Base-by-base conservation (phyloP, 2,888 invertebrate genomes). In the Leucophora obtusa region DNA sequence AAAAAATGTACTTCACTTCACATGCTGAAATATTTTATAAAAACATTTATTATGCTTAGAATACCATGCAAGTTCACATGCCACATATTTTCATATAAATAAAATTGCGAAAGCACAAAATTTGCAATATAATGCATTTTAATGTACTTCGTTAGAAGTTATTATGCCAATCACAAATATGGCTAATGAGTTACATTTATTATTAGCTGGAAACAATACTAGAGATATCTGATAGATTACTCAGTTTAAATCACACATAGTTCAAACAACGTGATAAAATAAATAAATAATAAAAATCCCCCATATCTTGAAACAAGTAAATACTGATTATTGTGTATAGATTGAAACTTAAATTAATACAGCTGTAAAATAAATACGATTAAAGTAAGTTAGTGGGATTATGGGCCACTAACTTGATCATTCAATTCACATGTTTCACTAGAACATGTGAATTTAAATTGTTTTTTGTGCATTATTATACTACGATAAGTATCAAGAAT, bases 51-150 rank as follows among this genome's bases (percentile, higher is more conserved):
- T 35, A 35, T 38, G 11, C 6, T 28, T 11, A 11, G 14, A 38
- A 38, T 11, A 28, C 3, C 6, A 28, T 28, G 28, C 28, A 7
- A 38, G 14, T 38, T 38, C 38, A 11, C 14, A 10, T 38, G 38
- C 14, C 11, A 38, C 38, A 11, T 38, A 38, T 38, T 38, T 38
- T 38, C 2, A 38, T 11, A 38, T 18, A 33, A 58, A 38, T 18
- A 33, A 58, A 76, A 69, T 69, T 47, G 69, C 51, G 47, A 68
- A 60, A 53, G 4, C n/a, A 14, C 35, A 51, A n/a, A 38, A 38
- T 50, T 51, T 58, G 76, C 70, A 51, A 70, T 15, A 53, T 65
- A 70, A 76, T 76, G 65, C 51, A 77, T 71, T 77, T 77, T 71
- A 71, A 71, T 77, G 59, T 47, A 60, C 2, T 71, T 71, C 65